Conservation (phyloP, 2,113 vertebrate species). For the Sakesphorus luctuosus region DNA sequence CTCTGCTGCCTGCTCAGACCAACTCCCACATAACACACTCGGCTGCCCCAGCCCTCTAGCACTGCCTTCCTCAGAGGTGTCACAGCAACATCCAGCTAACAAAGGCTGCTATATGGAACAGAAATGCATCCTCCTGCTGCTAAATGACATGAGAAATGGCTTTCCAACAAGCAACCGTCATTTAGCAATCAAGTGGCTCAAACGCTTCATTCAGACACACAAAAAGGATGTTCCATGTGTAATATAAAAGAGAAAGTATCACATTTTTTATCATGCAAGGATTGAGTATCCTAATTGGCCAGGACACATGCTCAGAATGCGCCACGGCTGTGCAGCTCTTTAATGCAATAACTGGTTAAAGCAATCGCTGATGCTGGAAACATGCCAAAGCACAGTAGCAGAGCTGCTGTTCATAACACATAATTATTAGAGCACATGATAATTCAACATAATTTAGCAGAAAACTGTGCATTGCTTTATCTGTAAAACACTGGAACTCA, state of each 20-base stretch:
- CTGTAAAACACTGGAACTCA: background rate
- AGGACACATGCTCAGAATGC: background rate
- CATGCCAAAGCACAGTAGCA: background rate
- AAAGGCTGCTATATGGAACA: background rate
- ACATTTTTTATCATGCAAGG: background rate
- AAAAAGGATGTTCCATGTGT: background rate
- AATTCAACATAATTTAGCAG: slow-evolving; percentile 21
- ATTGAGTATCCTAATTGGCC: background rate
- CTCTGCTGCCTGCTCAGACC: rapidly evolving
- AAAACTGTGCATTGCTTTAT: background rate
- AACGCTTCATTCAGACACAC: background rate
- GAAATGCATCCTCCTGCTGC: background rate
- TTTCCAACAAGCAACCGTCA: background rate
- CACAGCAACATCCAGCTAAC: background rate
- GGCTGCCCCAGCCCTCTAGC: background rate
- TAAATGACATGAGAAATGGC: slow-evolving; percentile 25
- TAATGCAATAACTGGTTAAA: slow-evolving; percentile 22
- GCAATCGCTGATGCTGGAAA: background rate
- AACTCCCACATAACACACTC: background rate
- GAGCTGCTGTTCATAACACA: background rate
- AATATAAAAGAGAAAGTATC: background rate
- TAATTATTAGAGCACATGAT: slow-evolving; percentile 10
- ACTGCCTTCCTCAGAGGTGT: background rate
- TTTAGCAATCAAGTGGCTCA: slow-evolving; percentile 9
- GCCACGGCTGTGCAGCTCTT: background rate